Percentiles rank a stretch among this genome's conserved stretches.
Conservation (phyloP, 2,113 vertebrate species). For the Silurus meridionalis region DNA sequence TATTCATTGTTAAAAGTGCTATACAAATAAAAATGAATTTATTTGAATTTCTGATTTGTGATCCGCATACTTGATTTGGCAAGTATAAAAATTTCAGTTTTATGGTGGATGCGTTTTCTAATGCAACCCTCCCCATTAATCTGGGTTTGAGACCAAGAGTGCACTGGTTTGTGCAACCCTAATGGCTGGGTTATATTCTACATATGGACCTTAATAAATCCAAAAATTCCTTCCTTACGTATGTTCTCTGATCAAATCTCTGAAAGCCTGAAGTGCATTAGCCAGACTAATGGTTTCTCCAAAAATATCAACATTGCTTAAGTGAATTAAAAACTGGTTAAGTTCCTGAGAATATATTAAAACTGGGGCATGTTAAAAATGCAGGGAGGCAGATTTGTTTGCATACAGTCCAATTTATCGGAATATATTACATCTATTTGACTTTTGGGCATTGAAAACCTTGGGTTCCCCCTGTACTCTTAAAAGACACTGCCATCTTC, state of each 20-base stretch:
- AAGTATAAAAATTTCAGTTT: too few relatives aligned
- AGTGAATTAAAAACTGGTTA: conserved; percentile 1
- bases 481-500: conserved; percentile 58
- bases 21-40: too few relatives aligned
- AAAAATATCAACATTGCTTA: background rate
- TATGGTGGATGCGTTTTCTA: too few relatives aligned
- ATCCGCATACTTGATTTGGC: too few relatives aligned
- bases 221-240: background rate
- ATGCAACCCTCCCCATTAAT: too few relatives aligned
- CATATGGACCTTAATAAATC: too few relatives aligned
- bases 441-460: background rate
- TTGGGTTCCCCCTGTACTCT: conserved; percentile 4
- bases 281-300: background rate
- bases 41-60: too few relatives aligned
- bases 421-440: conserved; percentile 19
- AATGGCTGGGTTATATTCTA: too few relatives aligned
- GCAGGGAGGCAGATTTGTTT: conserved; percentile 5
- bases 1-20: too few relatives aligned
- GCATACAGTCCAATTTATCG: background rate
- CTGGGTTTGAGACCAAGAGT: too few relatives aligned
- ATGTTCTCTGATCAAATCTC: background rate
- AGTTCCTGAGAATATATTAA: background rate
- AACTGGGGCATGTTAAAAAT: background rate
- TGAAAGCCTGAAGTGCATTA: conserved; percentile 12
- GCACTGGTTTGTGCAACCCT: too few relatives aligned